Conservation (phyloP, 2,888 invertebrate genomes). For the Lottia gigantea region DNA sequence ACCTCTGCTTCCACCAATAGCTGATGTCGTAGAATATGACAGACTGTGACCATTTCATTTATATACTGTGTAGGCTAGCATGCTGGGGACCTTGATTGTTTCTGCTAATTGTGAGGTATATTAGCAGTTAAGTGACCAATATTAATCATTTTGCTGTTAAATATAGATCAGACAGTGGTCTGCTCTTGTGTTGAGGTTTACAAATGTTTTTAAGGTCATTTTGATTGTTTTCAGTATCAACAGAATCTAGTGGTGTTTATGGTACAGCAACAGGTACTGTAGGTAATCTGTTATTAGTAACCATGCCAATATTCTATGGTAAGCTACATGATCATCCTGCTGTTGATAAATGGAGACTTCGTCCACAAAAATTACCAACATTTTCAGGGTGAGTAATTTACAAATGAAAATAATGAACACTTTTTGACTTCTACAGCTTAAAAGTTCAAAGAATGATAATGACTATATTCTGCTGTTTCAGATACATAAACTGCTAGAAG, state of each 20-base stretch:
- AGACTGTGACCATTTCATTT: neutral
- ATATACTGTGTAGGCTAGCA: neutral
- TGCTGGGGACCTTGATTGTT: no score
- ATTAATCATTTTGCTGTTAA: no score
- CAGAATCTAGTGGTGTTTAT: constrained; percentile 33
- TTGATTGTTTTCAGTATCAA: constrained; percentile 31
- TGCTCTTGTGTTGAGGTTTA: neutral
- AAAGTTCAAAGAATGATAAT: no score
- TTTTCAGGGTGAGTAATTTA: constrained; percentile 34
- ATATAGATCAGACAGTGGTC: no score
- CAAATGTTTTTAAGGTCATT: constrained; percentile 1
- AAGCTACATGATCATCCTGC: constrained; percentile 52
- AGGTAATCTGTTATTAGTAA: constrained; percentile 41
- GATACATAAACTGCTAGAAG: neutral
- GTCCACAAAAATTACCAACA: constrained; percentile 33
- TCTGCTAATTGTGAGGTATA: no score
- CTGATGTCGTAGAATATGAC: no score
- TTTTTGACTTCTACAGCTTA: no score
- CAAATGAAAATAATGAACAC: neutral
- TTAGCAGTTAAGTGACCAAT: no score
- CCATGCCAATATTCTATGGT: constrained; percentile 55
- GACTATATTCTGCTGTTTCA: no score
- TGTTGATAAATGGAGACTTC: constrained; percentile 52
- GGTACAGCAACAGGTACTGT: constrained; percentile 46
- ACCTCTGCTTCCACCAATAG: no score